Evolutionary conservation across 2,113 vertebrate genomes (phyloP), one percentile per base, ranked within the genome.

Genomic region (Bolborhynchus lineola): DNA sequence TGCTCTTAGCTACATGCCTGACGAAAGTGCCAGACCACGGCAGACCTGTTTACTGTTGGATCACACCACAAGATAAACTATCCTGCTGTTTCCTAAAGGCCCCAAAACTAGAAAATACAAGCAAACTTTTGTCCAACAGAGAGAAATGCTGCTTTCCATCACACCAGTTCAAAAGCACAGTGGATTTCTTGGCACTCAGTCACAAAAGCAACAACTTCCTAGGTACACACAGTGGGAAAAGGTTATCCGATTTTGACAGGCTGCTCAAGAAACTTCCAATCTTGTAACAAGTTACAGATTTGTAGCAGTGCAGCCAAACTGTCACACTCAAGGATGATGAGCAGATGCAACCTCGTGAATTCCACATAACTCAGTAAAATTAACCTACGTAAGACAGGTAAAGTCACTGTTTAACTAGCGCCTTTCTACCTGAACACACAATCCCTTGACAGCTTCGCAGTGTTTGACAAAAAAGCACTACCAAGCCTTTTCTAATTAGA

Each of bases 21-120:
- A 59, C 10, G 15, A 7, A 3, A 55, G 25, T 7, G 33, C 44
- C n/a, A 35, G 53, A 10, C 13, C 33, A 18, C 19, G 64, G 50
- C 3, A 69, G 35, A 17, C 7, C 25, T 14, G 4, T 6, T 41
- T 60, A 11, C 44, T 41, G 24, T 0, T 12, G 28, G n/a, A 31
- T 37, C 79, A 50, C 69, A 88, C 19, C 26, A 52, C 37, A n/a
- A n/a, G n/a, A n/a, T n/a, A 62, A 50, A 47, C 35, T 50, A 86
- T 5, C 28, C 77, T 52, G 35, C 64, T 52, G 11, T 37, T 47
- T 69, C 79, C 55, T 29, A 35, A 47, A 26, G 13, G 53, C 49
- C 16, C n/a, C 7, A 0, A 10, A 44, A 11, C 44, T 39, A 35
- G 1, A 14, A 46, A 42, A 64, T 6, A 53, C 68, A 14, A 1